phyloP scores from a whole-genome alignment of 1,140 invertebrate genomes.

The Helicoverpa zea region DNA sequence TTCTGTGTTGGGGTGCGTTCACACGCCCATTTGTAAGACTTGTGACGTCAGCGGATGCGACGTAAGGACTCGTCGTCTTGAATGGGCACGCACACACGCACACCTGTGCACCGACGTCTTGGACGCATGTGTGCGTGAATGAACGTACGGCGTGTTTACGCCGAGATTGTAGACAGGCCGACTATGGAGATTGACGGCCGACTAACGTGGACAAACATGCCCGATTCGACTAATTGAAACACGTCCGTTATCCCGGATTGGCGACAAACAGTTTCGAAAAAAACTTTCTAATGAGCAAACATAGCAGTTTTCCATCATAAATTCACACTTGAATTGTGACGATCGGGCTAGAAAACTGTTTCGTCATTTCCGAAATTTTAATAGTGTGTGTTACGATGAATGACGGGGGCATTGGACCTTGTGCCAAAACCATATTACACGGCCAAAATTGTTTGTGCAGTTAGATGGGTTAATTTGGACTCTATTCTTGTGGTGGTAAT shows the following conservation, averaged over 20 bases:
- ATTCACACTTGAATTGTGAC: constrained; percentile 80
- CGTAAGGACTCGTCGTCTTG: constrained; percentile 80
- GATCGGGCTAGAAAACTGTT: constrained; percentile 80
- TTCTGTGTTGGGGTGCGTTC: constrained; percentile 67
- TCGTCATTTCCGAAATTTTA: constrained; percentile 84
- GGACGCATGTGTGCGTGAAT: constrained; percentile 69
- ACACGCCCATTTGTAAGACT: constrained; percentile 80
- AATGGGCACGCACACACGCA: constrained; percentile 77
- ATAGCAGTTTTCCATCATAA: constrained; percentile 71
- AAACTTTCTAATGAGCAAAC: constrained; percentile 75
- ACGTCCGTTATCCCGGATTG: constrained; percentile 68
- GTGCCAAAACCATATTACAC: constrained; percentile 82
- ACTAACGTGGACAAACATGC: constrained; percentile 70
- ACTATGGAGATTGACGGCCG: constrained; percentile 77
- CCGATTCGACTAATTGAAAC: constrained; percentile 75
- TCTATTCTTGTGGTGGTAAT: constrained; percentile 53
- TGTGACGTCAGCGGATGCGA: constrained; percentile 81
- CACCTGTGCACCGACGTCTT: constrained; percentile 51
- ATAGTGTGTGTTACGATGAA: constrained; percentile 78
- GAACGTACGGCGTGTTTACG: constrained; percentile 79
- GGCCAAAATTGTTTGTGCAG: constrained; percentile 48
- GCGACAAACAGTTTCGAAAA: constrained; percentile 67
- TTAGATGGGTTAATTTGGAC: constrained; percentile 60
- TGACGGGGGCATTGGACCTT: constrained; percentile 83
- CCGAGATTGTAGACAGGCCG: constrained; percentile 67